Conservation (phyloP, 2,113 vertebrate species). For the Thomomys bottae region DNA sequence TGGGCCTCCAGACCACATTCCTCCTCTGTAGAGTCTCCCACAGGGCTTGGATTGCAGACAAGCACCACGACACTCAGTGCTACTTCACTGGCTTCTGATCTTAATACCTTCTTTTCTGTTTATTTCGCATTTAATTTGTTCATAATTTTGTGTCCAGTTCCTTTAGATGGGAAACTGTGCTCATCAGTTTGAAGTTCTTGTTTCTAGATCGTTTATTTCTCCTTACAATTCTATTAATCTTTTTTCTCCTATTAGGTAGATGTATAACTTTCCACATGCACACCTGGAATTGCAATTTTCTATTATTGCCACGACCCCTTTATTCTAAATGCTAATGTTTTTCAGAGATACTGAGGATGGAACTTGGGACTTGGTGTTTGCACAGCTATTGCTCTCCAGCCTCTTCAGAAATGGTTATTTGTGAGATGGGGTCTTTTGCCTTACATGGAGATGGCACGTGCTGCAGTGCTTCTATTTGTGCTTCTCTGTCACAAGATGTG, state of each 20-base stretch:
- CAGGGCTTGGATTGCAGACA: no score
- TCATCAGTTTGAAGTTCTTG: neutral
- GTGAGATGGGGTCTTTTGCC: no score
- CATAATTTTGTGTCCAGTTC: neutral
- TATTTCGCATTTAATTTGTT: neutral
- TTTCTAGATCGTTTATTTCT: neutral
- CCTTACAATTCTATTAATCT: neutral
- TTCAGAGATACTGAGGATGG: no score
- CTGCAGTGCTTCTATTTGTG: no score
- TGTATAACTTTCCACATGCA: neutral
- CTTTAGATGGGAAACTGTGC: neutral
- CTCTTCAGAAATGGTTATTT: no score
- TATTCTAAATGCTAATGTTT: neutral
- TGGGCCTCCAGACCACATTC: no score
- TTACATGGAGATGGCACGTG: no score
- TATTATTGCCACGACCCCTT: neutral
- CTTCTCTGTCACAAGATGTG: no score
- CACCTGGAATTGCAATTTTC: neutral
- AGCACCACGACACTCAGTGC: neutral
- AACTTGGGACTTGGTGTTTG: no score
- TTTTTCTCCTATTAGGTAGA: neutral
- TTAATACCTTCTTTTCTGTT: neutral
- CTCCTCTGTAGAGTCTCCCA: no score
- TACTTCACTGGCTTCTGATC: neutral
- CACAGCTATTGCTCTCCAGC: no score